Evolutionary conservation across 2,113 vertebrate genomes (phyloP).

Genomic region (Mobula birostris): DNA sequence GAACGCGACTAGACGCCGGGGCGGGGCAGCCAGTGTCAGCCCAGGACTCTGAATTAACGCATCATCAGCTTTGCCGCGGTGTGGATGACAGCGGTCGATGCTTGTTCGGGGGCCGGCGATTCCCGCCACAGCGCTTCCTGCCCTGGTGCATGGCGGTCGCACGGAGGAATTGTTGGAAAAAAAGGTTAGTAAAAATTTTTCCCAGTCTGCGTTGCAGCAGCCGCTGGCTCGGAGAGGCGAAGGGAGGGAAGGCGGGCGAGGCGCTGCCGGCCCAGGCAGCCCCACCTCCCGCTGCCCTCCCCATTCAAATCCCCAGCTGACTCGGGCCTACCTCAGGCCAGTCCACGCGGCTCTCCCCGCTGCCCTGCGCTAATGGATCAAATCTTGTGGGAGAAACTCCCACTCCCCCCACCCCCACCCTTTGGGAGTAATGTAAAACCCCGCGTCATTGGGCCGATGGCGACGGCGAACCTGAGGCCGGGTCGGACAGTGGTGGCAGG

Average conservation of each 20-base stretch:
- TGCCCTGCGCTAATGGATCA: background rate
- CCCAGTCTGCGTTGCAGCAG: slow-evolving; percentile 26
- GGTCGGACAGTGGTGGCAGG: too few species aligned
- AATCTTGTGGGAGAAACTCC: background rate
- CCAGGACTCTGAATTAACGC: background rate
- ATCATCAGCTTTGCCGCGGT: background rate
- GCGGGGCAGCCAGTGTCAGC: background rate
- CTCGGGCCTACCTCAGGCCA: slow-evolving; percentile 5
- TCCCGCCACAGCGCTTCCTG: slow-evolving; percentile 34
- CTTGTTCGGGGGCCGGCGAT: background rate
- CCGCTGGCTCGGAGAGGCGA: background rate
- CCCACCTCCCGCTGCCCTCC: background rate
- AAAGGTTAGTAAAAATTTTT: slow-evolving; percentile 33
- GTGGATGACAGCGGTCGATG: too few species aligned
- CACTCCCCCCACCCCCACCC: background rate
- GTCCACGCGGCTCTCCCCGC: background rate
- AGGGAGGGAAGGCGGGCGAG: background rate
- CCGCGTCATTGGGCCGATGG: background rate
- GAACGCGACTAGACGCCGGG: background rate
- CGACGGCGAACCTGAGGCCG: background rate
- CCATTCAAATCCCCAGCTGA: background rate
- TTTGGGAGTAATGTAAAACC: too few species aligned
- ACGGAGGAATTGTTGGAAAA: slow-evolving; percentile 38
- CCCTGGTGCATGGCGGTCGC: slow-evolving; percentile 37
- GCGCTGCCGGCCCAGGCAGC: background rate